Percentiles rank a stretch among this genome's conserved stretches.
Evolutionary conservation across 2,797 vertebrate species (phyloP).

Genomic region (Arnoldichthys spilopterus): DNA sequence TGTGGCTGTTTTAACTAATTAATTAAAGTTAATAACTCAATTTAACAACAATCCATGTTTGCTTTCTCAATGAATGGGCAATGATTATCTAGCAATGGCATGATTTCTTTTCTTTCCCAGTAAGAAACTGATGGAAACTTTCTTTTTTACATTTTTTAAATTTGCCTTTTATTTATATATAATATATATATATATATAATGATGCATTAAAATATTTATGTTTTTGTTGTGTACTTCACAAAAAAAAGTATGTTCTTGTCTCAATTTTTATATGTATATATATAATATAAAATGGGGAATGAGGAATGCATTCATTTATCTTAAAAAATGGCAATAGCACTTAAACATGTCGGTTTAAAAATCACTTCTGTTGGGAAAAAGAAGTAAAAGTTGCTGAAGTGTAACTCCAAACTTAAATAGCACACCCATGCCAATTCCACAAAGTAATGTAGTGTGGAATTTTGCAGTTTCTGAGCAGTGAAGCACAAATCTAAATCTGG

Average conservation of each 20-base stretch:
- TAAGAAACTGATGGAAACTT: too few relatives aligned
- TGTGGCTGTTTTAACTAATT: not conserved
- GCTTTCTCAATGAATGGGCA: not conserved
- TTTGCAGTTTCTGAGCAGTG: conserved; percentile 71
- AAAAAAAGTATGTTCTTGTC: too few relatives aligned
- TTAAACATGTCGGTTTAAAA: conserved; percentile 6
- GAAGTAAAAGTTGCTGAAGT: conserved; percentile 63
- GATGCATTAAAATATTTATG: too few relatives aligned
- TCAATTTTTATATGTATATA: too few relatives aligned
- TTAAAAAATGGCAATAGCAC: not conserved
- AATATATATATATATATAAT: too few relatives aligned
- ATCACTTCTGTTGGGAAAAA: not conserved
- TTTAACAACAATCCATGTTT: not conserved
- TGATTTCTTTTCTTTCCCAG: too few relatives aligned
- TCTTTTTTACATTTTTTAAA: too few relatives aligned
- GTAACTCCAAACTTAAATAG: conserved; percentile 59
- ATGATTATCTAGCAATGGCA: not conserved
- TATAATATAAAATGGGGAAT: not conserved
- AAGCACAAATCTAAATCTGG: conserved; percentile 79
- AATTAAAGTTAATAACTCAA: not conserved
- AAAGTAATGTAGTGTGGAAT: conserved; percentile 73
- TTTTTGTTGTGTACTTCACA: too few relatives aligned
- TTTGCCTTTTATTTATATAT: too few relatives aligned
- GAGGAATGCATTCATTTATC: conserved; percentile 4
- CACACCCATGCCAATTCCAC: conserved; percentile 64